Percentiles rank a stretch among this genome's conserved stretches.
Conservation (phyloP, 2,888 invertebrate genomes). For the Ennomos fuscantarius region DNA sequence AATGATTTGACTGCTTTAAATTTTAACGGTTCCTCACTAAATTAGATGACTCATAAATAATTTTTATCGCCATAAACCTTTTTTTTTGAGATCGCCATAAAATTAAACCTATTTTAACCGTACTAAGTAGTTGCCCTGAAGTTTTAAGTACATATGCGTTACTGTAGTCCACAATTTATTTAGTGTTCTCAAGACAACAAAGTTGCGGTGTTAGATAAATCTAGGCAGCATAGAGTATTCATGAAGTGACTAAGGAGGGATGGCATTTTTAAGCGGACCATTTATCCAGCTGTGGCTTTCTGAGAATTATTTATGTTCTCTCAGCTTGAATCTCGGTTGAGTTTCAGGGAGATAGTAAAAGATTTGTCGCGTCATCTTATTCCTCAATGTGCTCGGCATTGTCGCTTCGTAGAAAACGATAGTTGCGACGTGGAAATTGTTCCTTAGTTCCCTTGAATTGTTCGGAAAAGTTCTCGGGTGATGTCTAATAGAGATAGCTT, state of each 20-base stretch:
- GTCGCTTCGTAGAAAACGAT: slow-evolving; percentile 27
- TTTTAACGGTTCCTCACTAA: no score
- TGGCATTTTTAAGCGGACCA: slow-evolving; percentile 64
- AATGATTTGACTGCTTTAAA: no score
- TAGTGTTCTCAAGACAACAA: slow-evolving; percentile 13
- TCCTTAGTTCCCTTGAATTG: slow-evolving; percentile 6
- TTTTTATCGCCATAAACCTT: no score
- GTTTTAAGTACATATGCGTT: background rate
- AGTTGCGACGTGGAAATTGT: slow-evolving; percentile 39
- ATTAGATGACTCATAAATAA: no score
- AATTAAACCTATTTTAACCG: no score
- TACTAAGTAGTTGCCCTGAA: background rate
- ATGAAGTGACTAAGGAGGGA: slow-evolving; percentile 67
- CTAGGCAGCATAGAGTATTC: slow-evolving; percentile 57
- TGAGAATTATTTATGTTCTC: slow-evolving; percentile 60
- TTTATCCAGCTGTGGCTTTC: slow-evolving; percentile 56
- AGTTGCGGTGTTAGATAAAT: slow-evolving; percentile 40
- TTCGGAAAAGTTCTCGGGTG: slow-evolving; percentile 6
- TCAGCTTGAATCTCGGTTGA: slow-evolving; percentile 52
- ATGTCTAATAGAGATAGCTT: slow-evolving; percentile 1
- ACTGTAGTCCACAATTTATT: background rate
- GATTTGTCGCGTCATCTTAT: slow-evolving; percentile 29
- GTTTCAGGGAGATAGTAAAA: slow-evolving; percentile 25
- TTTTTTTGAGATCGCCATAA: no score
- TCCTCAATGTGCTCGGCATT: slow-evolving; percentile 17